A percentile compares a stretch with the other conserved stretches of the same genome.
Conservation (phyloP, 2,888 invertebrate genomes). For the Argyresthia goedartella region DNA sequence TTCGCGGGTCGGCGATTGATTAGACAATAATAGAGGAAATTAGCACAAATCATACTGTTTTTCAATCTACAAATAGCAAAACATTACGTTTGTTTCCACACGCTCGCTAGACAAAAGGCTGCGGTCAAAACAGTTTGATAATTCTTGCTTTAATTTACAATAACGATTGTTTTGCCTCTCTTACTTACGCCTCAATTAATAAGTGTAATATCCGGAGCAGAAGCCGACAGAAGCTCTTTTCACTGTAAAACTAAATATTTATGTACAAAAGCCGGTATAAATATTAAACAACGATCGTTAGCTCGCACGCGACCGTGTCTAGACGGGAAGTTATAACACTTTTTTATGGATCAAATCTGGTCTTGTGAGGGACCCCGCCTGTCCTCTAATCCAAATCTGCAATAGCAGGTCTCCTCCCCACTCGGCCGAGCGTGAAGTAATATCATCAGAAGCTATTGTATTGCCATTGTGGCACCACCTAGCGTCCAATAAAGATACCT, state of each 20-base stretch:
- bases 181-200: not conserved
- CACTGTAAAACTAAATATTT: conserved; percentile 15
- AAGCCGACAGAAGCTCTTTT: conserved; percentile 14
- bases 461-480: conserved; percentile 1
- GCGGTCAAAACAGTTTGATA: not conserved
- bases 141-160: not conserved
- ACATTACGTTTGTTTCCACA: not conserved
- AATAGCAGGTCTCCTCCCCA: not conserved
- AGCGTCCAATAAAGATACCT: not conserved
- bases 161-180: not conserved
- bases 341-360: conserved; percentile 37
- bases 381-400: conserved; percentile 13
- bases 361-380: conserved; percentile 20
- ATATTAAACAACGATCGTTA: conserved; percentile 41
- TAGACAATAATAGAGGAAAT: no score
- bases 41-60: no score
- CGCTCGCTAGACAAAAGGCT: not conserved
- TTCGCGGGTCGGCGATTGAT: no score
- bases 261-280: conserved; percentile 30
- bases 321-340: conserved; percentile 45
- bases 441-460: not conserved
- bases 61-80: no score
- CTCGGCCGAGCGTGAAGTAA: conserved; percentile 1
- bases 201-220: conserved; percentile 10
- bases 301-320: conserved; percentile 42